Base-by-base conservation (phyloP, 2,113 vertebrate genomes). In the Prietella phreatophila region DNA sequence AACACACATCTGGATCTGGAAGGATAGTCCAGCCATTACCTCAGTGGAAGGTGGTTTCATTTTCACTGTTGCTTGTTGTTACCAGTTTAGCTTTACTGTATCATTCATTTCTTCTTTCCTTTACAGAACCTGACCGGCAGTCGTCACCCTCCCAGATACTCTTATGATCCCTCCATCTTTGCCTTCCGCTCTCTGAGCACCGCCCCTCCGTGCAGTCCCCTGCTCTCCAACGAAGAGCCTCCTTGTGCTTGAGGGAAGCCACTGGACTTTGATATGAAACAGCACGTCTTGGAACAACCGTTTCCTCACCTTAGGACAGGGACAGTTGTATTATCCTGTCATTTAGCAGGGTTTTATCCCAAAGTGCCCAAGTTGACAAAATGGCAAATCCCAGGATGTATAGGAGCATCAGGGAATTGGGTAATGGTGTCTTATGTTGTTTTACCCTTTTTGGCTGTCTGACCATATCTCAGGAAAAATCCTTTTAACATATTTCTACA, bases 101-200 rank as follows among this genome's bases (percentile, higher is more conserved):
- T 71, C 22, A 33, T 85, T 61, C 65, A 89, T 55, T 73, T 92
- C 11, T 91, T 63, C 1, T 91, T 56, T 92, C 55, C 25, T 93
- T 85, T 67, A 73, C 95, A 98, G 97, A 97, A 93, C 90, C 92
- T 96, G 93, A 95, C 81, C 0, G 92, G 96, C 85, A 94, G 93
- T 86, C 93, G 96, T 76, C 96, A 96, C 0, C 91, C 95, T 0
- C 93, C 97, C 88, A 95, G 96, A 91, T 97, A 96, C 50, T 90
- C 96, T 88, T 97, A 97, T 5, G 97, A 98, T 88, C 97, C 97
- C 58, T 96, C 97, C 82, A 95, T 95, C 91, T 98, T 97, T 86
- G 95, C 97, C 91, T 98, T 98, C 94, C 96, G 96, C 58, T 97
- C 97, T 67, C 91, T 98, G 91, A 97, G 97, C 95, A 95, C 96